These are phyloP conservation scores for Magallana angulata DNA, from an alignment of 1,140 invertebrate genomes.

Conservation along the genomic window DNA sequence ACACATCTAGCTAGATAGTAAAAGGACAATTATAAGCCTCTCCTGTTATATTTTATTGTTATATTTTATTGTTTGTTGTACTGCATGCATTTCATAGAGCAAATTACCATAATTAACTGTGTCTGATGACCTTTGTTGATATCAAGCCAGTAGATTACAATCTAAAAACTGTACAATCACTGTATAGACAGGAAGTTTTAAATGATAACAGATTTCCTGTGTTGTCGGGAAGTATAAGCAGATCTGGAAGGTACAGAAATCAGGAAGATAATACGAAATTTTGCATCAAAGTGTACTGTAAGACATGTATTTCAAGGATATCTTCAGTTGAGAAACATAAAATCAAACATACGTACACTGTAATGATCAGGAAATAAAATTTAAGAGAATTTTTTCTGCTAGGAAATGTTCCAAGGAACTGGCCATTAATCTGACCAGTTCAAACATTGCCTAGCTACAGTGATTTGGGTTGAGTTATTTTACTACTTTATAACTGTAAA, in stretches of 20 bases:
- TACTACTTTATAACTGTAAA: neutral
- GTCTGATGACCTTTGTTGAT: neutral
- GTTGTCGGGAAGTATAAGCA: neutral
- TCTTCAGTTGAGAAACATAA: neutral
- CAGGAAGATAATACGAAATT: neutral
- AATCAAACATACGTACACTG: no score
- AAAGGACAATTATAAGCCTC: no score
- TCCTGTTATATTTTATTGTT: no score
- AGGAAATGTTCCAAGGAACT: no score
- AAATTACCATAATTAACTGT: neutral
- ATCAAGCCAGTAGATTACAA: no score
- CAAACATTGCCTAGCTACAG: slow-evolving; percentile 8
- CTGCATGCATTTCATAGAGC: neutral
- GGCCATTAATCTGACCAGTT: neutral
- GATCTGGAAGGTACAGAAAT: no score
- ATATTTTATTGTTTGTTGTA: no score
- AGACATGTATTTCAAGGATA: neutral
- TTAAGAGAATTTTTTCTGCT: no score
- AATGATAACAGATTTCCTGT: slow-evolving; percentile 1
- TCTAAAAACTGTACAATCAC: neutral
- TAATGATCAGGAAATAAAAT: no score
- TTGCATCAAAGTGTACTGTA: neutral
- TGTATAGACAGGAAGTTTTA: neutral
- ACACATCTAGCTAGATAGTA: no score
- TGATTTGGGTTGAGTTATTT: slow-evolving; percentile 3